Base-by-base conservation (phyloP, 2,888 invertebrate species). In the Spilarctia lutea region DNA sequence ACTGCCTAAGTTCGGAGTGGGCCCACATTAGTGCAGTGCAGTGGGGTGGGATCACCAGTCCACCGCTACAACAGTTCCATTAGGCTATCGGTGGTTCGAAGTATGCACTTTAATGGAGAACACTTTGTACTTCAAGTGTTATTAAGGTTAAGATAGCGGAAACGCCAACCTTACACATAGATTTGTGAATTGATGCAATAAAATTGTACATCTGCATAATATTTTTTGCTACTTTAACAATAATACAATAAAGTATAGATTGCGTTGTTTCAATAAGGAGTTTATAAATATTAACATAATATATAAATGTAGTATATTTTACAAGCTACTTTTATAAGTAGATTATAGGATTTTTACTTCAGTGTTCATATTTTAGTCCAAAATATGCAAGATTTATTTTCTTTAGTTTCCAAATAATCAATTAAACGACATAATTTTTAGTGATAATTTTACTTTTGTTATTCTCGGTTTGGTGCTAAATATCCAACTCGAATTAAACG, bases 151-250 rank as follows among this genome's bases (percentile, higher is more conserved):
- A 60, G 27, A 16, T 27, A 60, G 27, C 27, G 27, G 27, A 27
- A 60, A 6, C 6, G 13, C 13, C 0, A 27, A 60, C 6, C 6
- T 27, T 16, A n/a, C 27, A 60, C 56, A 11, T 1, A 27, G 13
- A 60, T 13, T 27, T 27, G 4, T 13, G 6, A 27, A 60, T 16
- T 27, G 3, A n/a, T n/a, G 10, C 24, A 52, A 52, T 42, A 11
- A 11, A 42, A 8, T 52, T 10, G 24, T 52, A n/a, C 10, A 52
- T n/a, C 2, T 24, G n/a, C 3, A n/a, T 48, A 18, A 6, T 48
- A 20, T 0, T 1, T 48, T 20, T n/a, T n/a, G 24, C 0, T 0
- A n/a, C 10, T n/a, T 3, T n/a, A n/a, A n/a, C n/a, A 10, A 56
- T 3, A 10, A 20, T 1, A 24, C n/a, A 11, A 56, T 56, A 56